Percentiles rank a stretch among this genome's conserved stretches.
These are phyloP conservation scores for Naja naja DNA, from an alignment of 2,113 vertebrate species.

Conservation along the genomic window DNA sequence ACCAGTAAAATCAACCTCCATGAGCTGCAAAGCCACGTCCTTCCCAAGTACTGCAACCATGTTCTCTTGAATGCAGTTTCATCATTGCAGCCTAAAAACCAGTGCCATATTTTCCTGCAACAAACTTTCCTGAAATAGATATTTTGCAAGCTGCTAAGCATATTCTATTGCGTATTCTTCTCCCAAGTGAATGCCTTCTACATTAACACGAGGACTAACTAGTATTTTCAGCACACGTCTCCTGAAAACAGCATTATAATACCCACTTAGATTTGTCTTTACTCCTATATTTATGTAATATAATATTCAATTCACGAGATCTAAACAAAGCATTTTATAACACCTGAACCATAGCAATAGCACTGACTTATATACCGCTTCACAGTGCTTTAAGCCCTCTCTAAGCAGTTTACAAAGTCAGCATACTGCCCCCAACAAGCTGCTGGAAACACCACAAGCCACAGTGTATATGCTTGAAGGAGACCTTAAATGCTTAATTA, in stretches of 20 bases:
- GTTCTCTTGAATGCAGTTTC: too few relatives aligned
- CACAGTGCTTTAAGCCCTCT: too few relatives aligned
- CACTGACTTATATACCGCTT: too few relatives aligned
- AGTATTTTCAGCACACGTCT: neutral
- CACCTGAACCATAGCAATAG: neutral
- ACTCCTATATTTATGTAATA: neutral
- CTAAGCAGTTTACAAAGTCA: too few relatives aligned
- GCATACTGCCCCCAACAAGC: neutral
- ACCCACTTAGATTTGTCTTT: neutral
- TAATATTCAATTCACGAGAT: neutral
- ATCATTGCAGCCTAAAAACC: too few relatives aligned
- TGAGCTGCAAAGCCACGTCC: neutral
- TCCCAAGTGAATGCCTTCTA: neutral
- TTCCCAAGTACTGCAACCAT: neutral
- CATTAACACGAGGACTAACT: too few relatives aligned
- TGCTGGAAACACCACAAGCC: neutral
- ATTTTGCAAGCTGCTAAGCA: too few relatives aligned
- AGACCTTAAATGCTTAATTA: neutral
- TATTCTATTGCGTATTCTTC: neutral
- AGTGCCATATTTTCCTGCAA: too few relatives aligned
- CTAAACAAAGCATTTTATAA: neutral
- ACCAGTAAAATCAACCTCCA: neutral
- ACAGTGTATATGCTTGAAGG: neutral
- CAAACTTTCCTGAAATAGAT: too few relatives aligned
- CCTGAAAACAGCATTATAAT: neutral